Evolutionary conservation across 2,888 invertebrate genomes (phyloP), one percentile per base, ranked within the genome.

Genomic region (Ceraclea dissimilis): DNA sequence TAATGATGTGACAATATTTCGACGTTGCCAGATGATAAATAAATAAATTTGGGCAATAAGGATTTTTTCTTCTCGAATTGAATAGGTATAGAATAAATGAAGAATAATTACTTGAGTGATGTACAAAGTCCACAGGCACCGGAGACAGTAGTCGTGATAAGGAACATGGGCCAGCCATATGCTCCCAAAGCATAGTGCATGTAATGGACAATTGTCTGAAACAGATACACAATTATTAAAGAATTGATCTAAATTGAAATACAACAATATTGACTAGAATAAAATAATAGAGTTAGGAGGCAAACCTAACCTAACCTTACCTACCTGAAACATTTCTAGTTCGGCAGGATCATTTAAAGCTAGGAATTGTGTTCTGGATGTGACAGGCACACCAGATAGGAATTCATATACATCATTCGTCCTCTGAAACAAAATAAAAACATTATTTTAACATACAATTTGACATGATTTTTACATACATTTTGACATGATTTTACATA

Each of bases 151-250:
- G 85, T 81, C 60, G 84, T 85, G 72, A 89, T 82, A 64, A 91
- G 79, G 68, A 86, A 90, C 76, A 91, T 84, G 49, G 91, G 91
- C 91, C 92, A 93, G 51, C 92, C 92, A 70, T 92, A 92, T 52
- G 90, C 90, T 34, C 88, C 86, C 57, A 90, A 80, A 43, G 91
- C 91, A 69, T 85, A 91, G 67, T 88, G 83, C 82, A 91, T 90
- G 68, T 84, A 92, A 71, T 91, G 89, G 63, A 90, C 85, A 63
- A 87, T 85, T 57, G 82, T 80, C 64, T 81, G 79, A 17, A 60
- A 61, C 26, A 33, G 16, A 26, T 17, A 13, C 2, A 17, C 18
- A 16, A 13, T 20, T 18, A 26, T n/a, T n/a, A 26, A 10, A 26
- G 26, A 26, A 26, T 26, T 26, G 5, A 26, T 6, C 26, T 26